Percentiles rank a stretch among this genome's conserved stretches.
Evolutionary conservation across 2,888 invertebrate genomes (phyloP).

Genomic region (Acanthococcus lagerstroemiae): DNA sequence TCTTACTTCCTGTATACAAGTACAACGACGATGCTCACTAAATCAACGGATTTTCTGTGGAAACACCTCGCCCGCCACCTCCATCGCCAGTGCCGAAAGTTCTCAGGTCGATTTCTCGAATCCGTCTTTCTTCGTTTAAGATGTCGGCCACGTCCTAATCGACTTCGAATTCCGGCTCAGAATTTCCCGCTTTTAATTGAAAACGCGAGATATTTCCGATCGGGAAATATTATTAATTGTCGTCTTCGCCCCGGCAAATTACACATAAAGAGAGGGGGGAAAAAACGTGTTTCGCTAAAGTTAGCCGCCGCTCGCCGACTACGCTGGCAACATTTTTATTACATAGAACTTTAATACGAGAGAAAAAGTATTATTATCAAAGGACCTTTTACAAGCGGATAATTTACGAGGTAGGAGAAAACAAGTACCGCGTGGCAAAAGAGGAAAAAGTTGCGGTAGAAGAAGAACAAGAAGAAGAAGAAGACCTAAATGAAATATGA

Average conservation of each 20-base stretch:
- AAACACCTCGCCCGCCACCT: no score
- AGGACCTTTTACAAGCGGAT: constrained; percentile 12
- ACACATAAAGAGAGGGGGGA: neutral
- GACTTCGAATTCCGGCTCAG: no score
- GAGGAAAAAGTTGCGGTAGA: neutral
- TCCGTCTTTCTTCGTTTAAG: no score
- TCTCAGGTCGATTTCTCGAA: no score
- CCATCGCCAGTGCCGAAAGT: no score
- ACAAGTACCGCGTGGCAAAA: neutral
- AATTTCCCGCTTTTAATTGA: no score
- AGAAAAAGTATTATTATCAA: constrained; percentile 23
- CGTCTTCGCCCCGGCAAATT: neutral
- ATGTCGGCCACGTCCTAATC: no score
- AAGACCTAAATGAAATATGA: constrained; percentile 17
- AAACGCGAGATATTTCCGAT: constrained; percentile 9
- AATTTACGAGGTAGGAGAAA: constrained; percentile 6
- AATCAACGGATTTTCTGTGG: no score
- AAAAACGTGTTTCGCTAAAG: constrained; percentile 2
- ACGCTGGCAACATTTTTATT: constrained; percentile 17
- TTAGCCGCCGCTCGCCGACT: neutral
- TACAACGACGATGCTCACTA: no score
- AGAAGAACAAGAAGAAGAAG: neutral
- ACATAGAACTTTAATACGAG: constrained; percentile 9
- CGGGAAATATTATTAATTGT: constrained; percentile 17
- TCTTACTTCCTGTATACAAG: no score